These are phyloP conservation scores for Mythimna loreyi DNA, from an alignment of 2,888 invertebrate species.

Conservation along the genomic window DNA sequence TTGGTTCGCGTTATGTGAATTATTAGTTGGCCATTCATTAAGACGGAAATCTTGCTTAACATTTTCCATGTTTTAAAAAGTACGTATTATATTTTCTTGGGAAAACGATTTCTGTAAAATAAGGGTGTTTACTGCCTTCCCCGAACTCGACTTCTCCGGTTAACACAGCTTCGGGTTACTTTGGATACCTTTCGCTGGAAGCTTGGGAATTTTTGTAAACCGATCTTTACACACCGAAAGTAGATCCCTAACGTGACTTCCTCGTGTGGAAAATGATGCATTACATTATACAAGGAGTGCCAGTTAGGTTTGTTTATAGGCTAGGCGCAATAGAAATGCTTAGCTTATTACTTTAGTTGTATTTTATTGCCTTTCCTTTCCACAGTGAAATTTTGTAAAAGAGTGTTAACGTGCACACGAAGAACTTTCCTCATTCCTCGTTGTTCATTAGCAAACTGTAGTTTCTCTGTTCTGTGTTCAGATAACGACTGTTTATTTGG, in stretches of 20 bases:
- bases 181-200: constrained; percentile 22
- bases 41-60: background rate
- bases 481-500: background rate
- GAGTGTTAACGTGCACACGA: background rate
- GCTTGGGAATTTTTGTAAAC: constrained; percentile 12
- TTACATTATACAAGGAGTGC: constrained; percentile 16
- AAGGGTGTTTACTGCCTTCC: background rate
- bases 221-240: constrained; percentile 12
- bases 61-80: constrained; percentile 2
- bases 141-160: background rate
- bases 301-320: constrained; percentile 12
- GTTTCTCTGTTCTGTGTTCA: background rate
- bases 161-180: constrained; percentile 30
- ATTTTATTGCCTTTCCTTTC: constrained; percentile 13
- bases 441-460: background rate
- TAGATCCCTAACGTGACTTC: constrained; percentile 12
- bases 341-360: constrained; percentile 1
- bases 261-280: constrained; percentile 25
- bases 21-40: constrained; percentile 10
- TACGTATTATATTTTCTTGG: background rate
- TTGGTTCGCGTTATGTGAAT: constrained; percentile 10
- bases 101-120: background rate
- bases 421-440: background rate
- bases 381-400: constrained; percentile 1
- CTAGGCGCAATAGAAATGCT: background rate